Evolutionary conservation across 1,140 invertebrate genomes (phyloP), one percentile per base, ranked within the genome.

Genomic region (Tetragonula clypearis): DNA sequence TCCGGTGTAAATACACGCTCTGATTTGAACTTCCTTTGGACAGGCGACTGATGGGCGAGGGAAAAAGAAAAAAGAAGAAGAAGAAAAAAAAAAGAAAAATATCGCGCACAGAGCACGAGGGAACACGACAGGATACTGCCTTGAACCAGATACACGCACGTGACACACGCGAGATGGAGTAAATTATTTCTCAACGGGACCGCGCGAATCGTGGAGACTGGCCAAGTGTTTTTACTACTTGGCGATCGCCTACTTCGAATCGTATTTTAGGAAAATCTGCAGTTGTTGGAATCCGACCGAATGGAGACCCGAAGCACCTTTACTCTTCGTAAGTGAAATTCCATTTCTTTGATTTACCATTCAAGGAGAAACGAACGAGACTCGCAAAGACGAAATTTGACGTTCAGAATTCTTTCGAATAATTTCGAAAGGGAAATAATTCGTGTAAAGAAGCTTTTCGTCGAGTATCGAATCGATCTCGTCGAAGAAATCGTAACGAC

Each of bases 111-210:
- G 35, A 35, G 41, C 6, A 35, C 62, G 23, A 21, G 17, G 17
- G n/a, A 56, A 11, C 75, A 35, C 41, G 30, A 8, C 82, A 19
- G 55, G 5, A 9, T 19, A 79, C 76, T 5, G 82, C 82, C 75
- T 84, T 79, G 82, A 84, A 84, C 82, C 82, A 84, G 76, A 84
- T 72, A 79, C 35, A 19, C 53, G 62, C 72, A 68, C 74, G 65
- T 77, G 65, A 49, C 41, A 49, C 41, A 8, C 41, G 68, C 60
- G 23, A 17, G 21, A 53, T 49, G 1, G 49, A 68, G 55, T 56
- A 69, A 68, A 66, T 65, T 62, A 66, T 79, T 79, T 55, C 35
- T 55, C n/a, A 55, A 12, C 62, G 19, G 26, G 55, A 65, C 56
- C 60, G 62, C 60, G 62, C 15, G 41, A 8, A 62, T 41, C 14